Conservation (phyloP, 2,797 vertebrate species). For the Adelosebastes latens region DNA sequence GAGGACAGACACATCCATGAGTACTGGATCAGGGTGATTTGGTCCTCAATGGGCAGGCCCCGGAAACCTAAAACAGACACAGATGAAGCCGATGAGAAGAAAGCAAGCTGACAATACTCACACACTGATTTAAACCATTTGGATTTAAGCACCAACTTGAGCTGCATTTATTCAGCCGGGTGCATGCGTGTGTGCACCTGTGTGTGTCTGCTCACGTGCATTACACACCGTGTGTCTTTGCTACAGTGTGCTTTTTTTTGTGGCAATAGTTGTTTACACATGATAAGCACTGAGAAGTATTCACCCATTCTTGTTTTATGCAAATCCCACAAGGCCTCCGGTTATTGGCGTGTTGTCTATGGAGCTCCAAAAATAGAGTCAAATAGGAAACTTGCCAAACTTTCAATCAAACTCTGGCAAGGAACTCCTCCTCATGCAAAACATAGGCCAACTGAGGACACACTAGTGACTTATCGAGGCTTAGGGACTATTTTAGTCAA, state of each 20-base stretch:
- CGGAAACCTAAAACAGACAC: slow-evolving; percentile 89
- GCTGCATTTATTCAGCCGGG: background rate
- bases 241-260: slow-evolving; percentile 1
- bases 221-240: background rate
- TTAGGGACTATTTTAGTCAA: slow-evolving; percentile 58
- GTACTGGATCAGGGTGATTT: slow-evolving; percentile 99
- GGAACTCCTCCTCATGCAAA: slow-evolving; percentile 66
- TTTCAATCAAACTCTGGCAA: slow-evolving; percentile 76
- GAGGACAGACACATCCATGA: slow-evolving; percentile 99
- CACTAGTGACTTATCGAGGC: slow-evolving; percentile 56
- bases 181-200: background rate
- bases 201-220: background rate
- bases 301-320: slow-evolving; percentile 69
- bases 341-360: slow-evolving; percentile 70
- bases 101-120: background rate
- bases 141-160: background rate
- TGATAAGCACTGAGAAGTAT: slow-evolving; percentile 60
- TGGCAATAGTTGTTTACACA: slow-evolving; percentile 66
- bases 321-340: slow-evolving; percentile 71
- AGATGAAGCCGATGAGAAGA: slow-evolving; percentile 1
- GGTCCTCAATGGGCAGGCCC: slow-evolving; percentile 98
- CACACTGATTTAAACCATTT: slow-evolving; percentile 4
- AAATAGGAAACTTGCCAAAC: slow-evolving; percentile 69
- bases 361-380: slow-evolving; percentile 72
- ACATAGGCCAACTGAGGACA: slow-evolving; percentile 68